These are phyloP conservation scores for Calcarius lapponicus DNA, from an alignment of 2,797 vertebrate species.

Conservation along the genomic window DNA sequence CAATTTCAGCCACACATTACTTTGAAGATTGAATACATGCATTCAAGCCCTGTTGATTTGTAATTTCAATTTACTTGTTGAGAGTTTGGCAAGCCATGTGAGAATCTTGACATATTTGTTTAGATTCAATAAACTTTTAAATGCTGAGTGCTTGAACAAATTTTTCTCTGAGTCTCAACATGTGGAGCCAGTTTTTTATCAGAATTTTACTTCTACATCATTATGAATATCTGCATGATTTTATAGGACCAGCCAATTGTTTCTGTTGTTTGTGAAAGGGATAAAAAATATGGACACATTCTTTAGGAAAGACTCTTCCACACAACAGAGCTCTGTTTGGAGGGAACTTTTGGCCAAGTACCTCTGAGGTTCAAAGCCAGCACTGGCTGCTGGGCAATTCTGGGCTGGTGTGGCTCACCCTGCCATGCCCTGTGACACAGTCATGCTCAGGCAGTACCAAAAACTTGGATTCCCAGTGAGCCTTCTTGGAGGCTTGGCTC, in stretches of 20 bases:
- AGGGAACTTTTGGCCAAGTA: neutral
- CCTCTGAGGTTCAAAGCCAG: neutral
- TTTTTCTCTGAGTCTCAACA: neutral
- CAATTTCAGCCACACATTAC: neutral
- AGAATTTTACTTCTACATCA: neutral
- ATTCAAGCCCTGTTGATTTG: neutral
- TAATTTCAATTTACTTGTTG: neutral
- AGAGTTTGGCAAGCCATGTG: neutral
- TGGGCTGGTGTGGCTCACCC: neutral
- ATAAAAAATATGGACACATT: neutral
- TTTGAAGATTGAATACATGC: neutral
- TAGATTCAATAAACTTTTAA: neutral
- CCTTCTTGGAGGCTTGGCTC: neutral
- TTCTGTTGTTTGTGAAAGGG: neutral
- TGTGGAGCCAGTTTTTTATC: neutral
- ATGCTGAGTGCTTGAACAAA: neutral
- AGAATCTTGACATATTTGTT: neutral
- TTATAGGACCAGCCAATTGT: neutral
- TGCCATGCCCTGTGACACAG: neutral
- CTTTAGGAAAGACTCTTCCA: neutral
- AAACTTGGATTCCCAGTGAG: neutral
- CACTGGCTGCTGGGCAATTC: neutral
- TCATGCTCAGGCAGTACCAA: neutral
- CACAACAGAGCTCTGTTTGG: neutral
- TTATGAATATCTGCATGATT: neutral